Percentiles rank a stretch among this genome's conserved stretches.
These are phyloP conservation scores for Brachyhypopomus gauderio DNA, from an alignment of 2,113 vertebrate species.

Conservation along the genomic window DNA sequence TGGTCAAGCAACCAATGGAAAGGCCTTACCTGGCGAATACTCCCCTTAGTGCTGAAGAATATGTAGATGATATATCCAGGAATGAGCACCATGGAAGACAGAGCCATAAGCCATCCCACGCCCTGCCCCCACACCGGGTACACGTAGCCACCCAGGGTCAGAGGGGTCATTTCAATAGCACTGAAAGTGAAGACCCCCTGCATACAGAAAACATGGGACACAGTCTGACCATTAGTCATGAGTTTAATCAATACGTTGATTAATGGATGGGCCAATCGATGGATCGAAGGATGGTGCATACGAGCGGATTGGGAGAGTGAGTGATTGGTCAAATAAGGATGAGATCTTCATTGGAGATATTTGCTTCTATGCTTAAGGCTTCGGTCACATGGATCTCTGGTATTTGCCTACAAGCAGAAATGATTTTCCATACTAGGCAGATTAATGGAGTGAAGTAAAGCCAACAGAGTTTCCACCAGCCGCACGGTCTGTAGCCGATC, in stretches of 20 bases:
- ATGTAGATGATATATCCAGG: constrained; percentile 84
- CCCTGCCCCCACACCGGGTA: constrained; percentile 87
- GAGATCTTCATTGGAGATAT: background rate
- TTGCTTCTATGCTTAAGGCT: background rate
- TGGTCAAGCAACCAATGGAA: background rate
- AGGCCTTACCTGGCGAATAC: constrained; percentile 64
- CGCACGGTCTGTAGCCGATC: constrained; percentile 87
- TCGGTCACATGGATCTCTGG: too few relatives aligned
- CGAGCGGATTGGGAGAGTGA: background rate
- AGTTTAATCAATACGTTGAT: background rate
- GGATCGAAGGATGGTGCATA: background rate
- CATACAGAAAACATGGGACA: constrained; percentile 29
- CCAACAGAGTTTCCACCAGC: constrained; percentile 92
- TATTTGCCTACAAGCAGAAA: background rate
- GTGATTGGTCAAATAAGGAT: background rate
- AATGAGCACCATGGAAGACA: constrained; percentile 88
- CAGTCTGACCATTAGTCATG: background rate
- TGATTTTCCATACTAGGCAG: constrained; percentile 77
- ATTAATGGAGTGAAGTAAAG: constrained; percentile 84
- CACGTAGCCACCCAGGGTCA: constrained; percentile 83
- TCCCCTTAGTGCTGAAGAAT: constrained; percentile 78
- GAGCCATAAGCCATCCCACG: constrained; percentile 85
- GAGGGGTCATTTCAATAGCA: constrained; percentile 87
- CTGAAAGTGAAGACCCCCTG: constrained; percentile 87
- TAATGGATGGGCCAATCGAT: background rate